Conservation (phyloP, 2,888 invertebrate genomes). For the Acronicta aceris region DNA sequence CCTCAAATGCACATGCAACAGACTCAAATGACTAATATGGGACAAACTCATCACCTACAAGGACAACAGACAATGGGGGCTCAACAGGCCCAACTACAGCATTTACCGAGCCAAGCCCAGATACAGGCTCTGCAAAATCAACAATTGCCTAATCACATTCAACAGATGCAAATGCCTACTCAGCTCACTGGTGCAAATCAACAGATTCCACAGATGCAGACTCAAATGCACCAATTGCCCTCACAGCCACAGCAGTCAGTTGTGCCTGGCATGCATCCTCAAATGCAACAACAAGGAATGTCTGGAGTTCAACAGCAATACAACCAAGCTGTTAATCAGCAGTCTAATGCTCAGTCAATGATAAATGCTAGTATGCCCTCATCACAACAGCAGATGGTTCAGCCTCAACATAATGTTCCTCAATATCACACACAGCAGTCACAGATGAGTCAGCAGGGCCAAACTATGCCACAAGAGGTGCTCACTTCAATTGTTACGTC, state of each 20-base stretch:
- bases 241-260: slow-evolving; percentile 86
- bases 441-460: slow-evolving; percentile 85
- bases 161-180: slow-evolving; percentile 86
- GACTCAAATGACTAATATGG: slow-evolving; percentile 85
- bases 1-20: slow-evolving; percentile 88
- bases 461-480: slow-evolving; percentile 85
- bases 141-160: slow-evolving; percentile 88
- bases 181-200: slow-evolving; percentile 82
- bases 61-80: slow-evolving; percentile 82
- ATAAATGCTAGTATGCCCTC: slow-evolving; percentile 83
- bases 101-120: slow-evolving; percentile 85
- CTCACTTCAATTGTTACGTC: slow-evolving; percentile 85
- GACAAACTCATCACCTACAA: slow-evolving; percentile 83
- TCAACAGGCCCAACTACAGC: slow-evolving; percentile 86
- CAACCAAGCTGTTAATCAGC: slow-evolving; percentile 86
- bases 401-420: slow-evolving; percentile 84
- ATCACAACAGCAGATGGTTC: slow-evolving; percentile 85
- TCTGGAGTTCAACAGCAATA: slow-evolving; percentile 87
- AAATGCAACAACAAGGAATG: slow-evolving; percentile 85
- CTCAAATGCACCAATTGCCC: slow-evolving; percentile 86
- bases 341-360: slow-evolving; percentile 82
- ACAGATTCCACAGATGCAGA: slow-evolving; percentile 87
- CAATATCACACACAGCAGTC: slow-evolving; percentile 87
- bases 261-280: slow-evolving; percentile 86
- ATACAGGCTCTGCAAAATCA: slow-evolving; percentile 88